Evolutionary conservation across 2,113 vertebrate species (phyloP), one percentile per base, ranked within the genome.

Genomic region (Xyliphius kryptos): DNA sequence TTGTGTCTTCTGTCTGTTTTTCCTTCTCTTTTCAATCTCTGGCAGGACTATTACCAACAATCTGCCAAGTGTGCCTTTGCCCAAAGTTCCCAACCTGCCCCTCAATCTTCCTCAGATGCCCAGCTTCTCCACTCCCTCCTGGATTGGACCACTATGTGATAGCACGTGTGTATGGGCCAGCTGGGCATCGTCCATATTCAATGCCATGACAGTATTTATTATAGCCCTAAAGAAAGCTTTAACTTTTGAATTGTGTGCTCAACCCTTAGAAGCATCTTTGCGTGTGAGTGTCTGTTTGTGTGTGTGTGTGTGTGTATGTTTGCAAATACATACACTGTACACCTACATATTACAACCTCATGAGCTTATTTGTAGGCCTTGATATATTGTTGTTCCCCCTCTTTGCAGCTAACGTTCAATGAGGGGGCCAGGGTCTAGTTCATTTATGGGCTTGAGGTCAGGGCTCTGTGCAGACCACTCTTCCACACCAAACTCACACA

Each of bases 41-140:
- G 79, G 78, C 93, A 98, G 94, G 91, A 95, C 88, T 56, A 89
- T 98, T 82, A 94, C 92, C 86, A 94, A 93, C 91, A 96, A 90
- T 88, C 91, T 97, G 81, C 91, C 91, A 68, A 94, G 89, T 81
- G 89, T 97, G 86, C 90, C 92, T 85, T 92, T 98, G 84, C 93
- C 90, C 87, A 97, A 94, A 91, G 91, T 97, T 80, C 89, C 95
- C 86, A 91, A 88, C 85, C 90, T 97, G 83, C 89, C 93, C 82
- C 84, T 98, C 86, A 92, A 91, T 69, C 89, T 97, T 85, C 95
- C 90, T 66, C 92, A 93, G 89, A 92, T 98, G 82, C 95, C 95
- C 89, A 93, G 80, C 82, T 89, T 98, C 90, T 91, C 93, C 52
- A 82, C 90, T 61, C 91, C 94, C 70, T 87, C 92, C 71, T 97